Conservation (phyloP, 1,140 invertebrate genomes). For the Pteromalus puparum region DNA sequence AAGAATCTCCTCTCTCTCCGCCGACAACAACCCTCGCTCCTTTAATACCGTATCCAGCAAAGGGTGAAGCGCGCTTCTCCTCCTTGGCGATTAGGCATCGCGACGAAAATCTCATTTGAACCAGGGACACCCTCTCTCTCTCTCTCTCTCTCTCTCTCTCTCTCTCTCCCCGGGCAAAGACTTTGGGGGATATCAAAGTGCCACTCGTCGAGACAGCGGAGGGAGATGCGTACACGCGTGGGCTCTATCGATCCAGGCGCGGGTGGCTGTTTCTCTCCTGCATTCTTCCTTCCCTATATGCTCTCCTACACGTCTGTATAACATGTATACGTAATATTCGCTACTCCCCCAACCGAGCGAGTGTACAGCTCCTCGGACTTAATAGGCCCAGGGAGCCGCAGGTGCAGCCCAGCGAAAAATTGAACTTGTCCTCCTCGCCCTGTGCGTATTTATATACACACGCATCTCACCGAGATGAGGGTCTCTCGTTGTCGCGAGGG, state of each 20-base stretch:
- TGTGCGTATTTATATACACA: no score
- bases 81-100: conserved; percentile 17
- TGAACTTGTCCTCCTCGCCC: conserved; percentile 54
- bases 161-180: background rate
- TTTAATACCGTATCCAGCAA: background rate
- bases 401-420: conserved; percentile 68
- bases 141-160: no score
- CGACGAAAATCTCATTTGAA: conserved; percentile 44
- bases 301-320: no score
- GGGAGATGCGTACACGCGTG: background rate
- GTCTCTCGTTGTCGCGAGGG: no score
- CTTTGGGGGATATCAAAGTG: conserved; percentile 46
- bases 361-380: background rate
- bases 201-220: conserved; percentile 10
- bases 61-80: background rate
- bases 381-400: conserved; percentile 56
- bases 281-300: conserved; percentile 22
- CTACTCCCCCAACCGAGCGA: background rate
- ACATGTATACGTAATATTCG: conserved; percentile 14
- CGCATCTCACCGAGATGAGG: no score
- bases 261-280: background rate
- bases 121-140: background rate
- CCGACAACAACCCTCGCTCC: background rate
- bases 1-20: background rate
- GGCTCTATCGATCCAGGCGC: conserved; percentile 35